Percentiles rank a stretch among this genome's conserved stretches.
These are phyloP conservation scores for Sogatella furcifera DNA, from an alignment of 1,140 invertebrate species.

Conservation along the genomic window DNA sequence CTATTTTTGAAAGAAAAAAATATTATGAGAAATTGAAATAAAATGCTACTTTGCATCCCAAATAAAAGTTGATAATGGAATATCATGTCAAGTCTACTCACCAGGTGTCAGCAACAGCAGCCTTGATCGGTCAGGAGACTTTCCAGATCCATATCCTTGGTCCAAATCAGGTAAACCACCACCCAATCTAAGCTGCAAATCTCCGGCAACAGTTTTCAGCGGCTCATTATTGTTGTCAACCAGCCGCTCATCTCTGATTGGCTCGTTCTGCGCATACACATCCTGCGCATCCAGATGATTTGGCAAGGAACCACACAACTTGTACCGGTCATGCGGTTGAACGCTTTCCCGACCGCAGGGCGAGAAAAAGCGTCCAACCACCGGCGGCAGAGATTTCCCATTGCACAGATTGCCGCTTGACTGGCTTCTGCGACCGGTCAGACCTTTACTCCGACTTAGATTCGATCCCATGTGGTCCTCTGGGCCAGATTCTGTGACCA, in stretches of 20 bases:
- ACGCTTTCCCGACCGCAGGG: slow-evolving; percentile 13
- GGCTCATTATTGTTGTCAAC: slow-evolving; percentile 48
- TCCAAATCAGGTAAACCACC: slow-evolving; percentile 30
- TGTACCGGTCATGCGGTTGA: slow-evolving; percentile 32
- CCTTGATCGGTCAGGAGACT: slow-evolving; percentile 46
- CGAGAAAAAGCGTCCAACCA: slow-evolving; percentile 19
- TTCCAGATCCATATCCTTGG: slow-evolving; percentile 63
- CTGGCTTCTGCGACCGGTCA: slow-evolving; percentile 52
- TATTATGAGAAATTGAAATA: too few species aligned
- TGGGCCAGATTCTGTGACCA: background rate
- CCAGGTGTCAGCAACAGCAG: slow-evolving; percentile 53
- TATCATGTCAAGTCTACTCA: slow-evolving; percentile 31
- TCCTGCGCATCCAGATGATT: slow-evolving; percentile 57
- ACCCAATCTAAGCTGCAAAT: slow-evolving; percentile 17
- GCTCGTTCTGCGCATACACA: slow-evolving; percentile 33
- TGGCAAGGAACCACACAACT: slow-evolving; percentile 52
- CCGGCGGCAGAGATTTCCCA: slow-evolving; percentile 31
- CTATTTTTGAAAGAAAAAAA: too few species aligned
- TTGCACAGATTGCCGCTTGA: slow-evolving; percentile 48
- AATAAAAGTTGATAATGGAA: too few species aligned
- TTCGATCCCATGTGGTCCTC: slow-evolving; percentile 51
- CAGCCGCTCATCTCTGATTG: slow-evolving; percentile 41
- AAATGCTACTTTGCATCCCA: too few species aligned
- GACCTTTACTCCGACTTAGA: slow-evolving; percentile 54
- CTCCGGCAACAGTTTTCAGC: slow-evolving; percentile 16